Conservation (phyloP, 2,888 invertebrate species). For the Mellilla xanthometata region DNA sequence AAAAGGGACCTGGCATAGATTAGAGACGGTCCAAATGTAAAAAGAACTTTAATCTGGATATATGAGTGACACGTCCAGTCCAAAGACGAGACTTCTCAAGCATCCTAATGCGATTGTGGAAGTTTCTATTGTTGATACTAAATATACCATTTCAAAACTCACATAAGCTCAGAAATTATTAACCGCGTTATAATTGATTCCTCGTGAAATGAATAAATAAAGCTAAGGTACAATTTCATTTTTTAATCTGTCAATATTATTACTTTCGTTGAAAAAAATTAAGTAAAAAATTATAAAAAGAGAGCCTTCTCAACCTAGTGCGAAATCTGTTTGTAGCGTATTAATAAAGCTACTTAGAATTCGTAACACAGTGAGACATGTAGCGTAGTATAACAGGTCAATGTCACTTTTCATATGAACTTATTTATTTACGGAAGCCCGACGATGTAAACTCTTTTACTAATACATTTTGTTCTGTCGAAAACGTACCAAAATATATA, state of each 20-base stretch:
- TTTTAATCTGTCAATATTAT: too few relatives aligned
- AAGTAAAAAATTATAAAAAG: conserved; percentile 13
- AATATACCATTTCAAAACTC: conserved; percentile 17
- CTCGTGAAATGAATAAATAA: too few relatives aligned
- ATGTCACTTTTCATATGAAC: conserved; percentile 40
- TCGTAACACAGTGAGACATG: conserved; percentile 44
- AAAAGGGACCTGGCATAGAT: conserved; percentile 34
- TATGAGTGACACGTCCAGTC: conserved; percentile 41
- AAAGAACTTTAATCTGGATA: conserved; percentile 44
- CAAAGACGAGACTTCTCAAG: conserved; percentile 16
- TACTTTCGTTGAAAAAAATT: too few relatives aligned
- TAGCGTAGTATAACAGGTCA: too few relatives aligned
- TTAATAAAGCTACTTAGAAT: conserved; percentile 38
- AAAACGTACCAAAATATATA: too few relatives aligned
- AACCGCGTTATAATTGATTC: too few relatives aligned
- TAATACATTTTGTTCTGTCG: too few relatives aligned
- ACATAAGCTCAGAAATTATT: background rate
- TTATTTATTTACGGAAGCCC: too few relatives aligned
- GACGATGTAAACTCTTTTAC: background rate
- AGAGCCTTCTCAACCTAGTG: conserved; percentile 37
- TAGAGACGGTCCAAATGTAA: conserved; percentile 41
- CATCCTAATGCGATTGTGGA: conserved; percentile 32
- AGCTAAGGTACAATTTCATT: too few relatives aligned
- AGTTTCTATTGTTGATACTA: conserved; percentile 22
- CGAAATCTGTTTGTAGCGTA: conserved; percentile 42